phyloP scores from a whole-genome alignment of 2,888 invertebrate species.

The Drosophila recens region DNA sequence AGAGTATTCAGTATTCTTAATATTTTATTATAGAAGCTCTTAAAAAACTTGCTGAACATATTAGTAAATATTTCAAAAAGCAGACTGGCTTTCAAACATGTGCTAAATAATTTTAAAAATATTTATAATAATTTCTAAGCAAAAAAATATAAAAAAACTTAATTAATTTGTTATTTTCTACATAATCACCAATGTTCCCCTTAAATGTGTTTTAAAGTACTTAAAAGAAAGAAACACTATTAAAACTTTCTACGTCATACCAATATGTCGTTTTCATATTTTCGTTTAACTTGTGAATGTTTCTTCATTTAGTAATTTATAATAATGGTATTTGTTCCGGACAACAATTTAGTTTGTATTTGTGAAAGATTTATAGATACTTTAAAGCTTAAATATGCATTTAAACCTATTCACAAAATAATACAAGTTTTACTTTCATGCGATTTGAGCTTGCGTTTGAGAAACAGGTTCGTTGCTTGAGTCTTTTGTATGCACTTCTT shows the following conservation, averaged over 20 bases:
- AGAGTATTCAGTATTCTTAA: neutral
- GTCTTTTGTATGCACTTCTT: slow-evolving; percentile 27
- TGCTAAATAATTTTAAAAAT: neutral
- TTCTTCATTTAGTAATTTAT: neutral
- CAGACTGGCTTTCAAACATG: neutral
- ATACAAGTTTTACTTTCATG: slow-evolving; percentile 7
- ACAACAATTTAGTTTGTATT: neutral
- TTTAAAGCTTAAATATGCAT: neutral
- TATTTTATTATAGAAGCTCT: neutral
- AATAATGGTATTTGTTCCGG: slow-evolving; percentile 9
- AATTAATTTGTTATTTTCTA: neutral
- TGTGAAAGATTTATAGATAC: slow-evolving; percentile 7
- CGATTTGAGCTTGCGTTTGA: neutral
- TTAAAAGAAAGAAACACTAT: no score
- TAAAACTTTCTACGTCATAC: no score
- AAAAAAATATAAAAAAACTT: neutral
- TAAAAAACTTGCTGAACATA: neutral
- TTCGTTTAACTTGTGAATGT: neutral
- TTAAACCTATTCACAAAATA: slow-evolving; percentile 8
- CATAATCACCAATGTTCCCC: no score
- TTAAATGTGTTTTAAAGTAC: no score
- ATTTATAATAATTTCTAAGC: neutral
- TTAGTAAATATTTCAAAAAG: neutral
- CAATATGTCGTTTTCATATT: neutral
- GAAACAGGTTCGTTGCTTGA: slow-evolving; percentile 55